A percentile compares a stretch with the other conserved stretches of the same genome.
These are phyloP conservation scores for Heliangelus exortis DNA, from an alignment of 2,797 vertebrate genomes.

Conservation along the genomic window DNA sequence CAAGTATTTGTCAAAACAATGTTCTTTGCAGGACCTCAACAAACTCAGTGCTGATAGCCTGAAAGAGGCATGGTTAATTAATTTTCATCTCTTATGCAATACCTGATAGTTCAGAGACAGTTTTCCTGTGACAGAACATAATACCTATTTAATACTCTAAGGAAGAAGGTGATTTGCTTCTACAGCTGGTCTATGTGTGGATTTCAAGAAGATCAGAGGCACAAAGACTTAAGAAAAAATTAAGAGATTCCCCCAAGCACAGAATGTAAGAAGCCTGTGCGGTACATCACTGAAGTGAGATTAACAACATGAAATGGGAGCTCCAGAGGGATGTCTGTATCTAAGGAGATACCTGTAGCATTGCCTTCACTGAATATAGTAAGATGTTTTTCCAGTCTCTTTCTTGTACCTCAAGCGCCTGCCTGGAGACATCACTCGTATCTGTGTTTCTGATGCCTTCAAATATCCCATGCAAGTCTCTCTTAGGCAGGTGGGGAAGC, in stretches of 20 bases:
- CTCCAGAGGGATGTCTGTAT: background rate
- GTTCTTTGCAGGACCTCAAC: background rate
- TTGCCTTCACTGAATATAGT: background rate
- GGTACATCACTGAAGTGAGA: background rate
- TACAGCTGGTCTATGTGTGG: background rate
- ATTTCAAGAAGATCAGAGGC: background rate
- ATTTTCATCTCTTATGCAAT: background rate
- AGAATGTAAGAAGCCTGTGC: background rate
- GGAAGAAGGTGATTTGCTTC: background rate
- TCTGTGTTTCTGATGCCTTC: background rate
- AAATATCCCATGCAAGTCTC: background rate
- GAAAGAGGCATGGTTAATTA: background rate
- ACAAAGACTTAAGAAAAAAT: background rate
- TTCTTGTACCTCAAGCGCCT: background rate
- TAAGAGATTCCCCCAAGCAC: background rate
- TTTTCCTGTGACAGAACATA: background rate
- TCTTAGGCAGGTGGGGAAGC: background rate
- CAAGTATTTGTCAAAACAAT: background rate
- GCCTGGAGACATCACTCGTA: background rate
- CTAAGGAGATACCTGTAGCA: background rate
- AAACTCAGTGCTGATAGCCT: background rate
- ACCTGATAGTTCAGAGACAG: background rate
- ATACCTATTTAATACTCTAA: background rate
- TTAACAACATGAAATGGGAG: background rate
- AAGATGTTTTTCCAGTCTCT: background rate